phyloP scores from a whole-genome alignment of 2,888 invertebrate genomes.

The Stenurella melanura region DNA sequence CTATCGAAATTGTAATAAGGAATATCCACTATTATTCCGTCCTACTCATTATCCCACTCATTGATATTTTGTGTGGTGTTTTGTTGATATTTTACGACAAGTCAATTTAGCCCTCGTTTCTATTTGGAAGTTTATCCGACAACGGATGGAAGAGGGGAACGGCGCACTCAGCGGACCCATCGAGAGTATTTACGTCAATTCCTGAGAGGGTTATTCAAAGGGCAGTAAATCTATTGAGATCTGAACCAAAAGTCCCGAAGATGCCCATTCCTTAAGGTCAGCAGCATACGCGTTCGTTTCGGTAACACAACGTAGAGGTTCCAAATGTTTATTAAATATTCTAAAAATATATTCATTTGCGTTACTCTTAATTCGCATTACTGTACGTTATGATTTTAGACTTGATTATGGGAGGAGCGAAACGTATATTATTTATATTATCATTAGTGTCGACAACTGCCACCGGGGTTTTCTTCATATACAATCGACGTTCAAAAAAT shows the following conservation, averaged over 20 bases:
- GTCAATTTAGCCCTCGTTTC: not conserved
- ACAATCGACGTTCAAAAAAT: too few species aligned
- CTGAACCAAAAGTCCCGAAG: conserved; percentile 7
- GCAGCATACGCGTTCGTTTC: not conserved
- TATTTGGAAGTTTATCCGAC: conserved; percentile 3
- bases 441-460: too few species aligned
- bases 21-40: too few species aligned
- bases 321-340: too few species aligned
- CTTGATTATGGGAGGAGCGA: too few species aligned
- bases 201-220: not conserved
- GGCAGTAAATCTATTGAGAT: not conserved
- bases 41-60: not conserved
- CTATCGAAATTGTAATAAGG: too few species aligned
- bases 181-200: not conserved
- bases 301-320: not conserved
- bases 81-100: conserved; percentile 1
- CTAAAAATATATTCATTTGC: too few species aligned
- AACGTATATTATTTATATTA: too few species aligned
- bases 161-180: conserved; percentile 7
- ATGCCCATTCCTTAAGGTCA: not conserved
- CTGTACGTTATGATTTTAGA: too few species aligned
- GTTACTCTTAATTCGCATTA: too few species aligned
- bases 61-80: not conserved
- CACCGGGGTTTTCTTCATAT: too few species aligned
- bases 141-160: not conserved